phyloP scores from a whole-genome alignment of 2,888 invertebrate species.

The Phyllotreta cruciferae region DNA sequence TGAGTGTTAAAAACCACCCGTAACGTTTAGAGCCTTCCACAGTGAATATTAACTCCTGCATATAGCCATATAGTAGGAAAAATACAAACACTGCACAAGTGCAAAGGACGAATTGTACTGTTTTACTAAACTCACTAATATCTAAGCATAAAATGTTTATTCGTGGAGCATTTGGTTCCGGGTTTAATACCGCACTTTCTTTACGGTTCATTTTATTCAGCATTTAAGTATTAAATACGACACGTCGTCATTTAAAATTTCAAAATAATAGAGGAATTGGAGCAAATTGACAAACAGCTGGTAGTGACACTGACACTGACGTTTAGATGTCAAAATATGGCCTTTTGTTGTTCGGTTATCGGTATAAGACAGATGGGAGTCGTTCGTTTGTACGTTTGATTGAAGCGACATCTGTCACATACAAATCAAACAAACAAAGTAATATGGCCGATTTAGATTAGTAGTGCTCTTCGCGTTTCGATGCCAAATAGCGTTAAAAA shows the following conservation, averaged over 20 bases:
- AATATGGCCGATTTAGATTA: conserved; percentile 58
- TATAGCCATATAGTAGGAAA: conserved; percentile 90
- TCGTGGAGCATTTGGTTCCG: conserved; percentile 57
- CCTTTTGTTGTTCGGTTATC: not conserved
- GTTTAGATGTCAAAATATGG: not conserved
- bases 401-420: conserved; percentile 53
- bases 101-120: conserved; percentile 78
- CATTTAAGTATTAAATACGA: conserved; percentile 4
- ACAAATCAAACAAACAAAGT: conserved; percentile 55
- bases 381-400: conserved; percentile 26
- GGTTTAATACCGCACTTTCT: conserved; percentile 39
- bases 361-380: conserved; percentile 30
- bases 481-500: conserved; percentile 49
- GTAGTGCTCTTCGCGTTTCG: conserved; percentile 55
- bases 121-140: conserved; percentile 69
- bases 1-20: conserved; percentile 90
- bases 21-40: conserved; percentile 87
- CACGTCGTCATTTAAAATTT: conserved; percentile 43
- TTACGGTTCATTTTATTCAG: conserved; percentile 12
- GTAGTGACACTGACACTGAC: not conserved
- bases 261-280: conserved; percentile 12
- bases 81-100: conserved; percentile 84
- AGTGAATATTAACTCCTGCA: conserved; percentile 91
- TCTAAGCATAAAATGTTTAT: conserved; percentile 78
- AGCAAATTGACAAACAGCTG: conserved; percentile 14